These are phyloP conservation scores for Cryptus viduatorius DNA, from an alignment of 2,888 invertebrate species.

Conservation along the genomic window DNA sequence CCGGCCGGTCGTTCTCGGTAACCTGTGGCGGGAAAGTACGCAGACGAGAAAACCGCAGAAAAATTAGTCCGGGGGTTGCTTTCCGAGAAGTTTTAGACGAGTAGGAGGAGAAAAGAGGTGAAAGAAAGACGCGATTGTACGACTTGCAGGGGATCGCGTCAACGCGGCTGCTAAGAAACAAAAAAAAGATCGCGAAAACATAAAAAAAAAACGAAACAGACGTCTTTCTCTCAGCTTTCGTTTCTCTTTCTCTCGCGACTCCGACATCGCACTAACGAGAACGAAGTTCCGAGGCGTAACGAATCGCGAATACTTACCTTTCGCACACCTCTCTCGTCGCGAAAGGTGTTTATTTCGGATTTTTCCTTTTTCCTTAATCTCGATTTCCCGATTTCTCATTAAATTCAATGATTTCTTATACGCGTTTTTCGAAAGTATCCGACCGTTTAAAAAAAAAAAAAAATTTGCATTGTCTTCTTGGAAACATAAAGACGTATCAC, in stretches of 20 bases:
- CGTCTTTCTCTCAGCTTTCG: slow-evolving; percentile 26
- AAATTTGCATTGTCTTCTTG: too few species aligned
- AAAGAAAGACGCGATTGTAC: slow-evolving; percentile 37
- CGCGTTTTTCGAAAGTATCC: background rate
- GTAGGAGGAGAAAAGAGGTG: slow-evolving; percentile 13
- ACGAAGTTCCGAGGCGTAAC: slow-evolving; percentile 64
- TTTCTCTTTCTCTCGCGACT: slow-evolving; percentile 25
- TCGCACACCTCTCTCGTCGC: slow-evolving; percentile 5
- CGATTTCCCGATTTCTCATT: background rate
- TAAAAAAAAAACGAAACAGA: slow-evolving; percentile 46
- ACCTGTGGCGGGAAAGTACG: slow-evolving; percentile 44
- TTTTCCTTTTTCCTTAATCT: slow-evolving; percentile 33
- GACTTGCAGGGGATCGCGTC: slow-evolving; percentile 26
- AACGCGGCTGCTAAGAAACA: slow-evolving; percentile 14
- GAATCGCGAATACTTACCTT: slow-evolving; percentile 51
- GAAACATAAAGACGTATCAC: too few species aligned
- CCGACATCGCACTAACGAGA: slow-evolving; percentile 64
- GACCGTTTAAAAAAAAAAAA: too few species aligned
- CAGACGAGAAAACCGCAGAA: slow-evolving; percentile 58
- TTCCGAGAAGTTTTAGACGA: slow-evolving; percentile 23
- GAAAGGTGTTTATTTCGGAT: slow-evolving; percentile 3
- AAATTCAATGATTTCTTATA: background rate
- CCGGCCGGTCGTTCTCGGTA: slow-evolving; percentile 49
- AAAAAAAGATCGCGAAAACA: slow-evolving; percentile 27
- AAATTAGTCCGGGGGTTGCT: slow-evolving; percentile 61